A percentile compares a stretch with the other conserved stretches of the same genome.
phyloP scores from a whole-genome alignment of 2,888 invertebrate genomes.

The Drosophila pullipes region DNA sequence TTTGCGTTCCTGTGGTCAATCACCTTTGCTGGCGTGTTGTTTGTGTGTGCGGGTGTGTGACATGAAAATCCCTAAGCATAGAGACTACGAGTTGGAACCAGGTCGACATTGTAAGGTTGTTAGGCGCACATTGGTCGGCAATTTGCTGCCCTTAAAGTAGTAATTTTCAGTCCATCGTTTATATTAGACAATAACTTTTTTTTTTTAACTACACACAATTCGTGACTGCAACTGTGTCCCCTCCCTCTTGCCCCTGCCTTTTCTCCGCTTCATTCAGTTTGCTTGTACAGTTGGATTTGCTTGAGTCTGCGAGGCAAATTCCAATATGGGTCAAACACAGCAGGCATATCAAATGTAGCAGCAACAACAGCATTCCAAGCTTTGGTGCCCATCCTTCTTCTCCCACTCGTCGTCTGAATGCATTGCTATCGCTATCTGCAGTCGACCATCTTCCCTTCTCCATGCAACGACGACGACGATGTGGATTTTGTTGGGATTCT shows the following conservation, averaged over 20 bases:
- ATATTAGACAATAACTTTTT: conserved; percentile 35
- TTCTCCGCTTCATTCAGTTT: background rate
- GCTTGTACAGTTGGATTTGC: conserved; percentile 38
- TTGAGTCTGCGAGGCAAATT: conserved; percentile 61
- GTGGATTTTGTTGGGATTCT: conserved; percentile 79
- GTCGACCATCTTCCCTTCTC: conserved; percentile 55
- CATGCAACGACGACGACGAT: conserved; percentile 33
- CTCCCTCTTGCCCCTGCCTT: background rate
- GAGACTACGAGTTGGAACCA: conserved; percentile 16
- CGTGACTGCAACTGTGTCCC: conserved; percentile 58
- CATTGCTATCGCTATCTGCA: conserved; percentile 64
- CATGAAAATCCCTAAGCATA: conserved; percentile 20
- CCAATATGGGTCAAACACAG: conserved; percentile 79
- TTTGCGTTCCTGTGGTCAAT: conserved; percentile 29
- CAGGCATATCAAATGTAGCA: conserved; percentile 73
- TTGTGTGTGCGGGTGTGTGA: background rate
- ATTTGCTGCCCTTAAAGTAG: conserved; percentile 24
- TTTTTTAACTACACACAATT: conserved; percentile 66
- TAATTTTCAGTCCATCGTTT: conserved; percentile 20
- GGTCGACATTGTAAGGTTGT: conserved; percentile 9
- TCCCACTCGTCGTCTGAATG: conserved; percentile 29
- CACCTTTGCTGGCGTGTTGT: background rate
- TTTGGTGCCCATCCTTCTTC: conserved; percentile 20
- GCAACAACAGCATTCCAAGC: conserved; percentile 61
- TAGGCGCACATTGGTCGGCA: conserved; percentile 17